Evolutionary conservation across 2,113 vertebrate genomes (phyloP).

Genomic region (Columba janthina): DNA sequence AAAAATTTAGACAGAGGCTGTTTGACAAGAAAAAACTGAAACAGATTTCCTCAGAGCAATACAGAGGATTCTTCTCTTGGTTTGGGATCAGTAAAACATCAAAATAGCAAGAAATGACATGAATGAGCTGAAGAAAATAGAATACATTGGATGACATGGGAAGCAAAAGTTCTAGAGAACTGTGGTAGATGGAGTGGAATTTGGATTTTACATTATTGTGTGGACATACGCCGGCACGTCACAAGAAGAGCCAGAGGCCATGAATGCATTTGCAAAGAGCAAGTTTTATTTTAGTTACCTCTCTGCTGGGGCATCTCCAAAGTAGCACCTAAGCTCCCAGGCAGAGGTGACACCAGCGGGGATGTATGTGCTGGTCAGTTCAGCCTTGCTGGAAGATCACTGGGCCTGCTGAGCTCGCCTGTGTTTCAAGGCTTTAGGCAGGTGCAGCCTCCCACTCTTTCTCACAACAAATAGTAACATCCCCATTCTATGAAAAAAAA

Average conservation of each 20-base stretch:
- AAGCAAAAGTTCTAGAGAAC: background rate
- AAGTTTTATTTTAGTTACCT: too few species aligned
- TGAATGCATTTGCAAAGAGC: too few species aligned
- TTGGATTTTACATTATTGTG: background rate
- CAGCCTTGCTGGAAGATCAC: too few species aligned
- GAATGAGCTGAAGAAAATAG: background rate
- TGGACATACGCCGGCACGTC: too few species aligned
- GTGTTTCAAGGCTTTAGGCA: too few species aligned
- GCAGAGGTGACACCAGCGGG: too few species aligned
- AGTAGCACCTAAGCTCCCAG: too few species aligned
- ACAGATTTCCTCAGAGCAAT: background rate
- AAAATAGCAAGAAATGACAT: background rate
- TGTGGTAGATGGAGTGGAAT: background rate
- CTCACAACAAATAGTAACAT: background rate
- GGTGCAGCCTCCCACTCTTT: too few species aligned
- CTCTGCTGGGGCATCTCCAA: too few species aligned
- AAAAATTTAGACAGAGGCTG: background rate
- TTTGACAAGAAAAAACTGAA: background rate
- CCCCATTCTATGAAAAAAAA: background rate
- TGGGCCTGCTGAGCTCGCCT: too few species aligned
- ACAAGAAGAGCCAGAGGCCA: too few species aligned
- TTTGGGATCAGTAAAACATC: background rate
- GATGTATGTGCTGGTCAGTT: too few species aligned
- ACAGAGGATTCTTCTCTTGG: background rate
- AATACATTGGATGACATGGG: background rate